phyloP scores from a whole-genome alignment of 2,888 invertebrate species.

The Subacronicta megacephala region DNA sequence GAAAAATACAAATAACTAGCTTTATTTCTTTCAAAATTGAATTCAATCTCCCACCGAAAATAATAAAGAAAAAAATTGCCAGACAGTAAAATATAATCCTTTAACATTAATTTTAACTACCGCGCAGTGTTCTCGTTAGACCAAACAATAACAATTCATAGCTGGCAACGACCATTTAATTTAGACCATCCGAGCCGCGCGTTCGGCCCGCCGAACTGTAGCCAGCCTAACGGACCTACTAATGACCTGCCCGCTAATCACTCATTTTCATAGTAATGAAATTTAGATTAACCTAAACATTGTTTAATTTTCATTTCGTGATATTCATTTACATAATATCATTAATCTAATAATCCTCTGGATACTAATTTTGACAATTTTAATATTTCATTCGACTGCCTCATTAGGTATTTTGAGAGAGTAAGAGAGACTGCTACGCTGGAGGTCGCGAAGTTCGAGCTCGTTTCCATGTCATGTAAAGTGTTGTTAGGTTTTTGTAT shows the following conservation, averaged over 20 bases:
- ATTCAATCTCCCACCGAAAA: slow-evolving; percentile 7
- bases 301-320: slow-evolving; percentile 46
- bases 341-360: slow-evolving; percentile 13
- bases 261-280: slow-evolving; percentile 54
- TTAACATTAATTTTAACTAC: slow-evolving; percentile 22
- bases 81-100: slow-evolving; percentile 9
- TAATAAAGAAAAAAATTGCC: not conserved
- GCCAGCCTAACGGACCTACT: slow-evolving; percentile 35
- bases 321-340: slow-evolving; percentile 25
- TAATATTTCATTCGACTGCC: too few relatives aligned
- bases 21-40: slow-evolving; percentile 1
- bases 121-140: slow-evolving; percentile 14
- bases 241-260: slow-evolving; percentile 49
- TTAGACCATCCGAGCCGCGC: slow-evolving; percentile 13
- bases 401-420: too few relatives aligned
- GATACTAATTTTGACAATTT: slow-evolving; percentile 3
- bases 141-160: slow-evolving; percentile 32
- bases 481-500: too few relatives aligned
- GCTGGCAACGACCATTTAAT: slow-evolving; percentile 31
- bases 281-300: slow-evolving; percentile 50
- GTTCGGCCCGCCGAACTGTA: slow-evolving; percentile 22
- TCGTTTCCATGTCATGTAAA: too few relatives aligned
- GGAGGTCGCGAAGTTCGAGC: too few relatives aligned
- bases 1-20: too few relatives aligned
- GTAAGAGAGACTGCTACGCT: too few relatives aligned